phyloP scores from a whole-genome alignment of 1,140 invertebrate species.

The Zaprionus camerounensis region DNA sequence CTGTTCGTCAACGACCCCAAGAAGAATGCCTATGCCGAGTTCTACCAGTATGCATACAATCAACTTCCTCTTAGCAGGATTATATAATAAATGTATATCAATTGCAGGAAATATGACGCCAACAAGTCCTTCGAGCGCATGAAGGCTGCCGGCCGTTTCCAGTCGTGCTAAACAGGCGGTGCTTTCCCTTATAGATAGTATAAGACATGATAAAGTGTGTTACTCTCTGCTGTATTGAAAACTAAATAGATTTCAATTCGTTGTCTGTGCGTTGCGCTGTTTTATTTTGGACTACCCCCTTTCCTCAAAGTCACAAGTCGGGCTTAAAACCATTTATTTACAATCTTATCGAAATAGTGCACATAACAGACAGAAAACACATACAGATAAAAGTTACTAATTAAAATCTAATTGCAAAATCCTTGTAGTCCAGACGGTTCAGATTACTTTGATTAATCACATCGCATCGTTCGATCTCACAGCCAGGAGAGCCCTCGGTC shows the following conservation, averaged over 20 bases:
- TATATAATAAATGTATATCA: neutral
- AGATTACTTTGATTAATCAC: conserved; percentile 92
- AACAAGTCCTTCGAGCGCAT: conserved; percentile 86
- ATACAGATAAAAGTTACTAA: conserved; percentile 26
- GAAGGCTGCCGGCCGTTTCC: conserved; percentile 85
- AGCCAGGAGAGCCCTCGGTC: conserved; percentile 92
- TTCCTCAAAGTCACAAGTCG: neutral
- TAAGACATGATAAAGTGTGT: conserved; percentile 68
- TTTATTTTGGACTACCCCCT: conserved; percentile 29
- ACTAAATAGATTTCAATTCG: conserved; percentile 71
- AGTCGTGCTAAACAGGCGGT: conserved; percentile 72
- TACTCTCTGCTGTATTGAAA: conserved; percentile 68
- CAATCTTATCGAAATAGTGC: conserved; percentile 72
- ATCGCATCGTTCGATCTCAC: conserved; percentile 92
- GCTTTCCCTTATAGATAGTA: conserved; percentile 31
- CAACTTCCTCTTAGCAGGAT: neutral
- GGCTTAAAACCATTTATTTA: conserved; percentile 56
- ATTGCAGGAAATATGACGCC: conserved; percentile 85
- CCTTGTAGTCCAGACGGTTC: conserved; percentile 90
- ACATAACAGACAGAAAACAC: conserved; percentile 69
- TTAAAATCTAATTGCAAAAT: conserved; percentile 94
- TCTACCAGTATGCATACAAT: conserved; percentile 85
- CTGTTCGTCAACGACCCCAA: conserved; percentile 84
- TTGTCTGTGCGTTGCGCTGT: conserved; percentile 38
- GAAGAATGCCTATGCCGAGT: conserved; percentile 86